Percentiles rank a stretch among this genome's conserved stretches.
Conservation (phyloP, 64 coral and sea anemone species). For the Hydrozoanthus tunicans region DNA sequence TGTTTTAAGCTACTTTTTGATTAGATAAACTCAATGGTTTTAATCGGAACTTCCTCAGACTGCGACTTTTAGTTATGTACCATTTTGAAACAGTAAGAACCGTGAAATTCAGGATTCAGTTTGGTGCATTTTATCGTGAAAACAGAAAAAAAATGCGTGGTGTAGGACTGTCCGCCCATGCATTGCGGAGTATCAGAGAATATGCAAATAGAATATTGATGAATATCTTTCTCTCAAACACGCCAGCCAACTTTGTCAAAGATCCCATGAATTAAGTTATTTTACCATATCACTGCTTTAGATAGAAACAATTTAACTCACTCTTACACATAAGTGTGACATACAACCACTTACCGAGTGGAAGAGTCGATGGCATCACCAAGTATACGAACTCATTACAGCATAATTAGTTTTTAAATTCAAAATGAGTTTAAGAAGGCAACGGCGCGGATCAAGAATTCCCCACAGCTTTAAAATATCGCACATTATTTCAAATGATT, state of each 20-base stretch:
- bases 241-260: neutral
- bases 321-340: neutral
- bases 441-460: neutral
- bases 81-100: too few species aligned
- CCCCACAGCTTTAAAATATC: neutral
- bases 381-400: neutral
- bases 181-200: too few species aligned
- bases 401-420: neutral
- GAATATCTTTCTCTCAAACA: neutral
- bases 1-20: too few species aligned
- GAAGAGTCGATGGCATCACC: neutral
- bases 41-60: too few species aligned
- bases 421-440: neutral
- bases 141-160: too few species aligned
- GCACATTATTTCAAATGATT: neutral
- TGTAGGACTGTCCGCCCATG: too few species aligned
- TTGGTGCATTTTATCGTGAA: too few species aligned
- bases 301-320: neutral
- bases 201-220: conserved; percentile 10
- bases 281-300: neutral
- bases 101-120: too few species aligned
- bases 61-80: too few species aligned
- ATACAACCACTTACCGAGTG: neutral
- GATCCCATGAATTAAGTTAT: neutral
- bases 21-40: too few species aligned